These are phyloP conservation scores for Spicauda simplicius DNA, from an alignment of 2,888 invertebrate genomes.

Conservation along the genomic window DNA sequence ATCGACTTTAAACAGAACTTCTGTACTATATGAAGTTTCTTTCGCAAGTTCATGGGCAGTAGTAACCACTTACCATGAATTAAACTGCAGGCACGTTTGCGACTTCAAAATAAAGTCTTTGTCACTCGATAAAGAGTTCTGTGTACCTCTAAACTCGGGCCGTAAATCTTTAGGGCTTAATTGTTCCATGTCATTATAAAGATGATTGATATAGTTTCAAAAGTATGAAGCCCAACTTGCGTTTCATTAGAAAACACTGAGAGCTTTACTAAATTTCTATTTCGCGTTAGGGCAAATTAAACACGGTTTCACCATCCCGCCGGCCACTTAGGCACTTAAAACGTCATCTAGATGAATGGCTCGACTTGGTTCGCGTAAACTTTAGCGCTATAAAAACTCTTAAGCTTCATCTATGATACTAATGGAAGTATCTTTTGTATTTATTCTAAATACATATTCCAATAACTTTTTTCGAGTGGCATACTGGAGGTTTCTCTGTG, in stretches of 20 bases:
- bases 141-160: neutral
- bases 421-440: slow-evolving; percentile 40
- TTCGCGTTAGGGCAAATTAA: slow-evolving; percentile 56
- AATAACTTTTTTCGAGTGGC: too few relatives aligned
- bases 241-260: slow-evolving; percentile 6
- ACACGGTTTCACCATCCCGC: slow-evolving; percentile 60
- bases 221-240: neutral
- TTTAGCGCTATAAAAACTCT: slow-evolving; percentile 54
- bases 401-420: slow-evolving; percentile 52
- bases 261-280: slow-evolving; percentile 42
- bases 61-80: too few relatives aligned
- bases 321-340: slow-evolving; percentile 70
- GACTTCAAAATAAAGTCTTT: too few relatives aligned
- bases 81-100: too few relatives aligned
- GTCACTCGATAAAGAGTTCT: neutral
- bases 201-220: neutral
- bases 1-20: too few relatives aligned
- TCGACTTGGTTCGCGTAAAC: slow-evolving; percentile 55
- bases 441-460: too few relatives aligned
- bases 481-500: too few relatives aligned
- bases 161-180: neutral
- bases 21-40: too few relatives aligned
- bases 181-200: neutral
- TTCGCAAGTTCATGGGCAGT: too few relatives aligned
- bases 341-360: slow-evolving; percentile 68